These are phyloP conservation scores for Thera britannica DNA, from an alignment of 2,888 invertebrate species.

Conservation along the genomic window DNA sequence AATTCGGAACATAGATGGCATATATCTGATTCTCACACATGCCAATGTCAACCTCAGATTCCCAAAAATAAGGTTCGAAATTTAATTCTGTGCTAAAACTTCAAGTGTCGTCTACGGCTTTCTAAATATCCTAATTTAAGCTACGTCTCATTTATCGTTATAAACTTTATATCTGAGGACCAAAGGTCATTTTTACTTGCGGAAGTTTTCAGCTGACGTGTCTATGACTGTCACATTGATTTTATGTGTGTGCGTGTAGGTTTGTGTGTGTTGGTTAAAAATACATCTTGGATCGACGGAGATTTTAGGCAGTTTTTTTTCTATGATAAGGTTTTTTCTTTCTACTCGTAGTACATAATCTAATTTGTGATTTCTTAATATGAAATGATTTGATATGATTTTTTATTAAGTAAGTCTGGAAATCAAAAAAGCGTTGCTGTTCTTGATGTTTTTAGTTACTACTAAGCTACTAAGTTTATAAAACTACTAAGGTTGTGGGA, in stretches of 20 bases:
- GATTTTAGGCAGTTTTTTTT: slow-evolving; percentile 68
- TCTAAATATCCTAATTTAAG: slow-evolving; percentile 80
- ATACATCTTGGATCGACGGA: slow-evolving; percentile 67
- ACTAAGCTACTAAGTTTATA: too few species aligned
- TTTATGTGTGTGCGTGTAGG: slow-evolving; percentile 55
- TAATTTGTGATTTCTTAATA: slow-evolving; percentile 35
- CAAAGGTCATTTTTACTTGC: slow-evolving; percentile 54
- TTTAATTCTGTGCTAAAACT: slow-evolving; percentile 47
- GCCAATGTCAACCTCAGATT: slow-evolving; percentile 47
- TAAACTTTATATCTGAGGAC: slow-evolving; percentile 43
- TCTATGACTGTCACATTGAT: slow-evolving; percentile 73
- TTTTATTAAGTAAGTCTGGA: slow-evolving; percentile 2
- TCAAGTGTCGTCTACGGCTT: slow-evolving; percentile 74
- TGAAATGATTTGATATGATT: slow-evolving; percentile 1
- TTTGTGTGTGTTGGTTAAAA: slow-evolving; percentile 66
- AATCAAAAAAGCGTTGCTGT: neutral
- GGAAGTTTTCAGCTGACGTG: slow-evolving; percentile 76
- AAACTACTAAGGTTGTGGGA: too few species aligned
- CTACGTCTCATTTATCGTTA: slow-evolving; percentile 44
- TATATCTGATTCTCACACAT: slow-evolving; percentile 58
- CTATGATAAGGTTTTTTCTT: slow-evolving; percentile 48
- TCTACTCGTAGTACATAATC: slow-evolving; percentile 30
- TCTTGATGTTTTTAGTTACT: neutral
- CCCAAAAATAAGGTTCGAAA: slow-evolving; percentile 43
- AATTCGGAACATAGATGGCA: slow-evolving; percentile 76